Evolutionary conservation across 2,888 invertebrate genomes (phyloP).

Genomic region (Timema cristinae): DNA sequence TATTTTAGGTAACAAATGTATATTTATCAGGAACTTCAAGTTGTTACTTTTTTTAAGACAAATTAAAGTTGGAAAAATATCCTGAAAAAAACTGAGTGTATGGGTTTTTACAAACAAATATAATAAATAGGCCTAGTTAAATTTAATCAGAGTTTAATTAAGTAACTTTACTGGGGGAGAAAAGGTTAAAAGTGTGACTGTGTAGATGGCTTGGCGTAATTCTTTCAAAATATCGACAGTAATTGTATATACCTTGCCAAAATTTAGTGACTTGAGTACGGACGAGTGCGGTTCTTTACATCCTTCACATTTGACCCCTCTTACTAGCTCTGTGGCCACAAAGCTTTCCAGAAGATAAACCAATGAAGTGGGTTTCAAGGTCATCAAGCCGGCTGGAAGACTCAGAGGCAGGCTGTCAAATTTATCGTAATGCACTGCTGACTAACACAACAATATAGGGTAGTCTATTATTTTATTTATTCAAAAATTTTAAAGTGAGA

Average conservation of each 20-base stretch:
- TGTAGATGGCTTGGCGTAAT: too few relatives aligned
- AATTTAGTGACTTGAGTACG: background rate
- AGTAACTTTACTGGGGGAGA: too few relatives aligned
- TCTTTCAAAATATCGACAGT: too few relatives aligned
- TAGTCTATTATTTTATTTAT: conserved; percentile 15
- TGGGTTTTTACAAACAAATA: too few relatives aligned
- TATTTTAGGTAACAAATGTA: too few relatives aligned
- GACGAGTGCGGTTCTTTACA: conserved; percentile 48
- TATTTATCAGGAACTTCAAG: too few relatives aligned
- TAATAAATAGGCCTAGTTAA: too few relatives aligned
- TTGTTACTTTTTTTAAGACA: too few relatives aligned
- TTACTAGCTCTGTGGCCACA: conserved; percentile 79
- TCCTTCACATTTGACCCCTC: conserved; percentile 76
- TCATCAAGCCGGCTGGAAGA: conserved; percentile 60
- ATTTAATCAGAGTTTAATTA: too few relatives aligned
- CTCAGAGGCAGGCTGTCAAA: conserved; percentile 85
- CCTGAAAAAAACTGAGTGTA: too few relatives aligned
- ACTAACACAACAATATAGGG: conserved; percentile 50
- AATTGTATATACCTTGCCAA: background rate
- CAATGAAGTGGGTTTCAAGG: conserved; percentile 41
- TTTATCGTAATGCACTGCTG: conserved; percentile 85
- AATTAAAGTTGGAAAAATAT: too few relatives aligned
- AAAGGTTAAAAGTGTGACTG: too few relatives aligned
- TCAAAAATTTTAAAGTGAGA: background rate
- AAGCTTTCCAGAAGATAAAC: conserved; percentile 75